A percentile compares a stretch with the other conserved stretches of the same genome.
These are phyloP conservation scores for Epirrhoe tristata DNA, from an alignment of 2,888 invertebrate species.

Conservation along the genomic window DNA sequence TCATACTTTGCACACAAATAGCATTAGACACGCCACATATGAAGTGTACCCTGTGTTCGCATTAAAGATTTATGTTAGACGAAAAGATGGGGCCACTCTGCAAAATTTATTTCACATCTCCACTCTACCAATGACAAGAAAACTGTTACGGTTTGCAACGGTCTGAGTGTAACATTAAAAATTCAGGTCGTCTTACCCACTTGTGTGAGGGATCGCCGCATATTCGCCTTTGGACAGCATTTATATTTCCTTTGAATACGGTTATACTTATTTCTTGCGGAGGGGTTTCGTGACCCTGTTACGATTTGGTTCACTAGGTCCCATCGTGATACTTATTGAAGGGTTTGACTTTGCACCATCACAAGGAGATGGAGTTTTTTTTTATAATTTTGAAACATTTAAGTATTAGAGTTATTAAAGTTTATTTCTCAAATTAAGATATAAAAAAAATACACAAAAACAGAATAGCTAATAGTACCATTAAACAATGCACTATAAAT, in stretches of 20 bases:
- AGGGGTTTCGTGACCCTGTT: constrained; percentile 58
- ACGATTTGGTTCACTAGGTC: constrained; percentile 45
- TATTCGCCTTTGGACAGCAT: constrained; percentile 84
- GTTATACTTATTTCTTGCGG: constrained; percentile 65
- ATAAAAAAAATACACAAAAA: too few relatives aligned
- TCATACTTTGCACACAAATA: constrained; percentile 72
- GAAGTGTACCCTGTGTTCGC: constrained; percentile 78
- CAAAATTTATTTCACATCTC: constrained; percentile 86
- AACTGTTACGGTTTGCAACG: constrained; percentile 86
- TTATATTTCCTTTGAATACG: constrained; percentile 82
- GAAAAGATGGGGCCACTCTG: constrained; percentile 86
- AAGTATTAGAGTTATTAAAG: too few relatives aligned
- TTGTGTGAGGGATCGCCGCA: constrained; percentile 85
- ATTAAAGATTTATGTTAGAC: constrained; percentile 84
- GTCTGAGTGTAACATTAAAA: constrained; percentile 86
- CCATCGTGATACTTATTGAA: constrained; percentile 29
- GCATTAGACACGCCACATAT: constrained; percentile 80
- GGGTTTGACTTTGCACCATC: constrained; percentile 23
- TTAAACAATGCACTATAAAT: too few relatives aligned
- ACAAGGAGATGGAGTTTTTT: background rate
- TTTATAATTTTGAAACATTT: too few relatives aligned
- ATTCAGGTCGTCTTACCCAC: constrained; percentile 84
- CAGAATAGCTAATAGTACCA: too few relatives aligned
- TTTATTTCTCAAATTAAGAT: too few relatives aligned
- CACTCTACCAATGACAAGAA: constrained; percentile 84